Evolutionary conservation across 2,888 invertebrate species (phyloP).

Genomic region (Pedicia rivosa): DNA sequence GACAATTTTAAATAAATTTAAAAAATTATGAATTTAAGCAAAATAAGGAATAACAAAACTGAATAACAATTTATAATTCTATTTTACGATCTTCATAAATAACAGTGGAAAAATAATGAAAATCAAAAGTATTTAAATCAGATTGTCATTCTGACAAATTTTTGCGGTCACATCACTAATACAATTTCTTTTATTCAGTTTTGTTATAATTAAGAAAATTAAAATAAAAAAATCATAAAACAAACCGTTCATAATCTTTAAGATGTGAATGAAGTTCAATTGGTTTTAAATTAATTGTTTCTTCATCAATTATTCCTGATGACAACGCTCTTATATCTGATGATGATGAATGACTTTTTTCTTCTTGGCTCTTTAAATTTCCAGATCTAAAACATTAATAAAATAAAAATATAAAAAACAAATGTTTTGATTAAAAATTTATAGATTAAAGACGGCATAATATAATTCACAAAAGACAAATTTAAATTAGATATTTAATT

Average conservation of each 20-base stretch:
- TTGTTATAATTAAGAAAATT: background rate
- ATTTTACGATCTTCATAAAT: background rate
- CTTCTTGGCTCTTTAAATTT: conserved; percentile 5
- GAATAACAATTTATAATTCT: no score
- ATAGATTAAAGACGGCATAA: no score
- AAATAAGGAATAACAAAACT: background rate
- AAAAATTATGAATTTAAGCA: conserved; percentile 6
- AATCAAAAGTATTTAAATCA: background rate
- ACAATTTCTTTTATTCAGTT: background rate
- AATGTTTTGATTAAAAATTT: no score
- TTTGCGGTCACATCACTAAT: no score
- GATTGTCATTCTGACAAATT: background rate
- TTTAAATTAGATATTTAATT: no score
- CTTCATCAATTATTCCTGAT: background rate
- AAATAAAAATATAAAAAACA: no score
- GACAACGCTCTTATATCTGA: background rate
- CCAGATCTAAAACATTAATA: conserved; percentile 10
- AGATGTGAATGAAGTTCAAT: conserved; percentile 32
- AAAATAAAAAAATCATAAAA: conserved; percentile 9
- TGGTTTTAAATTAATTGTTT: conserved; percentile 19
- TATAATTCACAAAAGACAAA: no score
- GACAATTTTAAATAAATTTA: no score
- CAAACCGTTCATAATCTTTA: conserved; percentile 27
- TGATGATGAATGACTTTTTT: conserved; percentile 9
- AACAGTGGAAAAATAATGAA: background rate